Percentiles rank a stretch among this genome's conserved stretches.
Conservation (phyloP, 2,113 vertebrate species). For the Machaerirhynchus nigripectus region DNA sequence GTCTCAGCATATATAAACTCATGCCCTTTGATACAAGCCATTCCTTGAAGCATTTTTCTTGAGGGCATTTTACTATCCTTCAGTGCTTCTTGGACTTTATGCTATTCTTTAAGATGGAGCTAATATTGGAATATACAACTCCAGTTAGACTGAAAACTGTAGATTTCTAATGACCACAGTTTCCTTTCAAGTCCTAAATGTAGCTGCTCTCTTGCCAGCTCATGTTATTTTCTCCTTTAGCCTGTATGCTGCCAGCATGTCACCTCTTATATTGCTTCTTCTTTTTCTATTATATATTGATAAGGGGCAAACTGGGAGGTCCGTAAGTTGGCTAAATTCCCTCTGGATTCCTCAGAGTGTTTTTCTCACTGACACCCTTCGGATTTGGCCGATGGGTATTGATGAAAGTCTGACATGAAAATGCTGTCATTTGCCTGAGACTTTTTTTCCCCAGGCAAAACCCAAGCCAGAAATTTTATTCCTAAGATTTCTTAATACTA, state of each 20-base stretch:
- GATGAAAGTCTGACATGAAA: not conserved
- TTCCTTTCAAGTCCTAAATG: not conserved
- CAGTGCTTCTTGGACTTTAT: not conserved
- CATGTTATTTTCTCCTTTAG: not conserved
- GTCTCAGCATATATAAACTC: not conserved
- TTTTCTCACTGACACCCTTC: not conserved
- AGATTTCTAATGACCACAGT: not conserved
- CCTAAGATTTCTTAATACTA: not conserved
- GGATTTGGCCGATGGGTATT: not conserved
- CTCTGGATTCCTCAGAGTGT: not conserved
- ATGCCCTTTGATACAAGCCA: not conserved
- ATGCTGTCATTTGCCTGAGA: not conserved
- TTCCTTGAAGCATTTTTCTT: not conserved
- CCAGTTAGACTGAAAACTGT: not conserved
- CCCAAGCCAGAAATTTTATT: not conserved
- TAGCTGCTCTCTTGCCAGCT: not conserved
- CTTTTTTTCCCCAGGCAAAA: not conserved
- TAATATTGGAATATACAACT: not conserved
- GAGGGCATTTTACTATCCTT: not conserved
- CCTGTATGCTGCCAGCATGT: not conserved
- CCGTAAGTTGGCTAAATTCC: not conserved
- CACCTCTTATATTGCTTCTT: not conserved
- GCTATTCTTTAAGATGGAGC: not conserved
- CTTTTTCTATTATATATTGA: not conserved
- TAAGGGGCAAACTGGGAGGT: not conserved